Conservation (phyloP, 2,888 invertebrate species). For the Rotaria macrura region DNA sequence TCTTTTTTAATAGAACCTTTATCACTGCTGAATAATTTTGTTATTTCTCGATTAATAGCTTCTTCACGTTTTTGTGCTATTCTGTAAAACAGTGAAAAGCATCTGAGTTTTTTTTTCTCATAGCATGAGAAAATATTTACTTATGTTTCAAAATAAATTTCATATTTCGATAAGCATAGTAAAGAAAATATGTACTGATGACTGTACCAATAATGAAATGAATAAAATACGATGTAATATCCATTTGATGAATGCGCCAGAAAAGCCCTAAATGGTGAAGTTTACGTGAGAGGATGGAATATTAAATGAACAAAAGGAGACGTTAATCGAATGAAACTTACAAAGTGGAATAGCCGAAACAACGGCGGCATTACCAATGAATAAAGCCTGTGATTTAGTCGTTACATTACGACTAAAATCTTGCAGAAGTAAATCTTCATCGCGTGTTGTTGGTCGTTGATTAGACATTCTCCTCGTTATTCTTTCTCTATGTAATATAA, state of each 20-base stretch:
- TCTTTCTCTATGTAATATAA: not conserved
- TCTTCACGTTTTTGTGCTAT: slow-evolving; percentile 53
- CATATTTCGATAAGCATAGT: slow-evolving; percentile 89
- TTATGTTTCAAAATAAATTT: slow-evolving; percentile 90
- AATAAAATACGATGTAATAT: slow-evolving; percentile 71
- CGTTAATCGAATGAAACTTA: too few relatives aligned
- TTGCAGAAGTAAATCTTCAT: slow-evolving; percentile 89
- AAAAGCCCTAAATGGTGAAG: slow-evolving; percentile 82
- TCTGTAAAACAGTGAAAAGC: slow-evolving; percentile 48
- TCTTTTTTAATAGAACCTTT: slow-evolving; percentile 65
- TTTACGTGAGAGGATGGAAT: too few relatives aligned
- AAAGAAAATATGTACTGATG: slow-evolving; percentile 78
- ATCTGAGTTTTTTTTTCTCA: too few relatives aligned
- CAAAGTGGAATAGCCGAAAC: slow-evolving; percentile 94
- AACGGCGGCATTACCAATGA: slow-evolving; percentile 97
- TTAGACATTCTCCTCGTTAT: not conserved
- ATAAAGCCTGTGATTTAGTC: slow-evolving; percentile 88
- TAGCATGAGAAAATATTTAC: slow-evolving; percentile 41
- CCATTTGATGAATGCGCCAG: slow-evolving; percentile 94
- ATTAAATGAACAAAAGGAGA: too few relatives aligned
- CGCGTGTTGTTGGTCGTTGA: slow-evolving; percentile 45
- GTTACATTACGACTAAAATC: slow-evolving; percentile 96
- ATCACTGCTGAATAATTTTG: slow-evolving; percentile 45
- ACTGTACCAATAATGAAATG: slow-evolving; percentile 75
- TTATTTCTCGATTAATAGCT: slow-evolving; percentile 52